phyloP scores from a whole-genome alignment of 1,140 invertebrate species.

The Cryptotermes secundus region DNA sequence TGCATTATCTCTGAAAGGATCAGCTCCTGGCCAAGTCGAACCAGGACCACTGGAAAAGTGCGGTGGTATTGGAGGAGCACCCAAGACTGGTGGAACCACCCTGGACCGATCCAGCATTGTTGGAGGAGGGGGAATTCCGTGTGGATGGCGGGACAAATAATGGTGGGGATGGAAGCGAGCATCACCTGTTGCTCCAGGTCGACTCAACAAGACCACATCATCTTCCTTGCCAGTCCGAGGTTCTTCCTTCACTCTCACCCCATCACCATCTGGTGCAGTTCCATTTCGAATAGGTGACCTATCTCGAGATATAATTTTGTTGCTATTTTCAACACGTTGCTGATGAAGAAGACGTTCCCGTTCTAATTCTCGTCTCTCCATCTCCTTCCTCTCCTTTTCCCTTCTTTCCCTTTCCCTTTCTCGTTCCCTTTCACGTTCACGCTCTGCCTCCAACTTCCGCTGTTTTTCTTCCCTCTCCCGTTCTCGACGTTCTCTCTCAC shows the following conservation, averaged over 20 bases:
- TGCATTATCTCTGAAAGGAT: constrained; percentile 65
- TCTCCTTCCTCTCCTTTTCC: constrained; percentile 31
- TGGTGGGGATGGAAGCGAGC: constrained; percentile 49
- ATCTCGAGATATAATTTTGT: constrained; percentile 51
- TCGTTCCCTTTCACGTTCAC: constrained; percentile 52
- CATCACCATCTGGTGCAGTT: constrained; percentile 48
- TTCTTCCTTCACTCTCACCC: constrained; percentile 64
- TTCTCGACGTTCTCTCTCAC: constrained; percentile 52
- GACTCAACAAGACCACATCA: constrained; percentile 55
- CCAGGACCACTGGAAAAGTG: constrained; percentile 53
- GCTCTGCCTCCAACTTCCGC: constrained; percentile 36
- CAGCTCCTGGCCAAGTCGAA: constrained; percentile 51
- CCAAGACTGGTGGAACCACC: constrained; percentile 49
- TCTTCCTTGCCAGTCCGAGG: constrained; percentile 59
- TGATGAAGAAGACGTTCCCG: constrained; percentile 50
- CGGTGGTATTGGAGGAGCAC: constrained; percentile 52
- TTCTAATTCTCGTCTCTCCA: constrained; percentile 46
- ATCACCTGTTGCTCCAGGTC: constrained; percentile 42
- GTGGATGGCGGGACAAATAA: constrained; percentile 40
- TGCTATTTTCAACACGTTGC: constrained; percentile 41
- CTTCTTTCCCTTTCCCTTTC: constrained; percentile 55
- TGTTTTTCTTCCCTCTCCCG: constrained; percentile 43
- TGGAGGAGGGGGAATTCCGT: constrained; percentile 54
- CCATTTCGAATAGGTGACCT: constrained; percentile 71
- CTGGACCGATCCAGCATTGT: constrained; percentile 37